Evolutionary conservation across 2,888 invertebrate genomes (phyloP).

Genomic region (Drosophila percnosoma): DNA sequence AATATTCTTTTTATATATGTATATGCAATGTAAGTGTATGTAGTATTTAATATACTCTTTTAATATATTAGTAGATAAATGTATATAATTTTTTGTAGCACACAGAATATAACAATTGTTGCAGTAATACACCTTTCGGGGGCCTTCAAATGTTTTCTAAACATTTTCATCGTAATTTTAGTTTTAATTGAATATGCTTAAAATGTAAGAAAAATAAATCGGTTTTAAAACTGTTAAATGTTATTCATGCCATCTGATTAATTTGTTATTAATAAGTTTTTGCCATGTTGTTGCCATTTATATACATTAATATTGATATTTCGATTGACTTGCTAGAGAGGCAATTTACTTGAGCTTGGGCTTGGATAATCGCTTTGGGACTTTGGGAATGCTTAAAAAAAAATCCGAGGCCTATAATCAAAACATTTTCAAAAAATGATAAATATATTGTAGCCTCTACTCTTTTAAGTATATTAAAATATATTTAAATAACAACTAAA

Average conservation of each 20-base stretch:
- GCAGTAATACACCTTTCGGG: slow-evolving; percentile 75
- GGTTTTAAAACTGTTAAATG: slow-evolving; percentile 1
- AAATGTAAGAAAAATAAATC: slow-evolving; percentile 45
- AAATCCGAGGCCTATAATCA: not conserved
- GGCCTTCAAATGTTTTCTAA: slow-evolving; percentile 72
- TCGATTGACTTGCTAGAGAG: slow-evolving; percentile 33
- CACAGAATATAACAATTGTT: slow-evolving; percentile 74
- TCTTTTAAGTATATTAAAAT: not conserved
- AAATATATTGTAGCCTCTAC: not conserved
- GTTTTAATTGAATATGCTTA: slow-evolving; percentile 54
- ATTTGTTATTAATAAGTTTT: slow-evolving; percentile 59
- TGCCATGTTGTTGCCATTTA: slow-evolving; percentile 36
- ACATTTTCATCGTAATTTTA: slow-evolving; percentile 55
- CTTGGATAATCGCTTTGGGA: slow-evolving; percentile 21
- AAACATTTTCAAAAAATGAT: not conserved
- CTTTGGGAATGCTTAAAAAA: not conserved
- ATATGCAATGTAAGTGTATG: slow-evolving; percentile 15
- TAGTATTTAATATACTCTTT: slow-evolving; percentile 18
- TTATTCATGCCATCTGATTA: not conserved
- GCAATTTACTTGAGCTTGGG: slow-evolving; percentile 55
- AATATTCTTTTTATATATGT: slow-evolving; percentile 40
- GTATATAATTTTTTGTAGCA: slow-evolving; percentile 52
- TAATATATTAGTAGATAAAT: not conserved
- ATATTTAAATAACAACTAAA: not conserved
- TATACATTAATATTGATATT: slow-evolving; percentile 45